These are phyloP conservation scores for Notolabrus celidotus DNA, from an alignment of 2,797 vertebrate species.

Conservation along the genomic window DNA sequence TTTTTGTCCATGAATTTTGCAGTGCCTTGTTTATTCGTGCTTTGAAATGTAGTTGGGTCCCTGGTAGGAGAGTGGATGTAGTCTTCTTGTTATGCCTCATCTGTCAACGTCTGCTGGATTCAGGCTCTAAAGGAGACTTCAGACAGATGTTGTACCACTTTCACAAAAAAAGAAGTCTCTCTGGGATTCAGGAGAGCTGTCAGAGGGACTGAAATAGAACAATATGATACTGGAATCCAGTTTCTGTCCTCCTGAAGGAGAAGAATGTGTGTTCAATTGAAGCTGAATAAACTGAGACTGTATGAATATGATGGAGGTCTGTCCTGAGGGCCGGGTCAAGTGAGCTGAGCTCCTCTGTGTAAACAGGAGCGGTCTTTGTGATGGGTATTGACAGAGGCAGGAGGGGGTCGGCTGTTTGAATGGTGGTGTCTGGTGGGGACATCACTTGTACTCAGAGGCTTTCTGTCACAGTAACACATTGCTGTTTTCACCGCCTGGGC, in stretches of 20 bases:
- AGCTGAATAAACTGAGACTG: neutral
- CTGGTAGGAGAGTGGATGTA: neutral
- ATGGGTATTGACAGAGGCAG: conserved; percentile 58
- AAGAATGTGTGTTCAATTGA: too few relatives aligned
- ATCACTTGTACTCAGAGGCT: conserved; percentile 67
- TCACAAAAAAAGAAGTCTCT: neutral
- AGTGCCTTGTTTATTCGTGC: conserved; percentile 46
- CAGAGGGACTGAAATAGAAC: neutral
- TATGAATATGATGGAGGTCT: conserved; percentile 3
- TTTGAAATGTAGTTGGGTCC: conserved; percentile 1
- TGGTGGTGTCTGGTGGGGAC: conserved; percentile 72
- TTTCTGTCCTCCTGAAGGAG: neutral
- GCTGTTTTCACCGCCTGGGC: conserved; percentile 27
- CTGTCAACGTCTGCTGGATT: neutral
- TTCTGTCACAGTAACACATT: conserved; percentile 52
- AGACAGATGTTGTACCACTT: conserved; percentile 11
- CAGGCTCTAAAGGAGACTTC: conserved; percentile 2
- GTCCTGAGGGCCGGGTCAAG: conserved; percentile 20
- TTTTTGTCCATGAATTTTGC: conserved; percentile 54
- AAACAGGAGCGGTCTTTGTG: conserved; percentile 73
- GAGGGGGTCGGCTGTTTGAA: conserved; percentile 7
- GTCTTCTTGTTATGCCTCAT: neutral
- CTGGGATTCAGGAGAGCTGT: neutral
- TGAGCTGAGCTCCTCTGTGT: conserved; percentile 33
- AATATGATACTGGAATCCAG: neutral